Conservation (phyloP, 2,888 invertebrate species). For the Ophion slaviceki region DNA sequence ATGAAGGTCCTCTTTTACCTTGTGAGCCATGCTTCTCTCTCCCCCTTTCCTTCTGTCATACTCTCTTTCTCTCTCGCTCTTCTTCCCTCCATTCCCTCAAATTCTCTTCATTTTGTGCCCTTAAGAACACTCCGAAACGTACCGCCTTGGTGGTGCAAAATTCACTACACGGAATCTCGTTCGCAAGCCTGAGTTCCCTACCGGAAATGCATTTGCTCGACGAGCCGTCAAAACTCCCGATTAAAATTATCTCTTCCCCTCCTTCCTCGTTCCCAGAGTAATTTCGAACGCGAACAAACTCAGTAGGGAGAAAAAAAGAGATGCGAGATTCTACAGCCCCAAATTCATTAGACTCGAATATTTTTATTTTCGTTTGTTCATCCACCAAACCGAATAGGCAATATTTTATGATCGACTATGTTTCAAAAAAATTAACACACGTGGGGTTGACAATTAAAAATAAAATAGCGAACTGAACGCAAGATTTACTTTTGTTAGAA, state of each 20-base stretch:
- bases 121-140: slow-evolving; percentile 41
- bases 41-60: slow-evolving; percentile 65
- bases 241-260: slow-evolving; percentile 12
- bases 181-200: slow-evolving; percentile 21
- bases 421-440: too few relatives aligned
- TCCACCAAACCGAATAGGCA: too few relatives aligned
- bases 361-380: too few relatives aligned
- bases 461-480: too few relatives aligned
- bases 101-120: slow-evolving; percentile 40
- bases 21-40: slow-evolving; percentile 59
- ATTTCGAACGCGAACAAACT: background rate
- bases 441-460: too few relatives aligned
- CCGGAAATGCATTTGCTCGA: slow-evolving; percentile 47
- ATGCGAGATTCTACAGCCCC: too few relatives aligned
- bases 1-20: slow-evolving; percentile 62
- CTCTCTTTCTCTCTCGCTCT: slow-evolving; percentile 56
- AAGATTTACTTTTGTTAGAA: too few relatives aligned
- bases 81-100: slow-evolving; percentile 31
- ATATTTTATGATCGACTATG: too few relatives aligned
- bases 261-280: background rate
- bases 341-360: too few relatives aligned
- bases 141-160: slow-evolving; percentile 27
- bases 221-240: slow-evolving; percentile 41
- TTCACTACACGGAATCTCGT: slow-evolving; percentile 26
- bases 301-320: too few relatives aligned